These are phyloP conservation scores for Aradophagus sp. DNA, from an alignment of 1,140 invertebrate species.

Conservation along the genomic window DNA sequence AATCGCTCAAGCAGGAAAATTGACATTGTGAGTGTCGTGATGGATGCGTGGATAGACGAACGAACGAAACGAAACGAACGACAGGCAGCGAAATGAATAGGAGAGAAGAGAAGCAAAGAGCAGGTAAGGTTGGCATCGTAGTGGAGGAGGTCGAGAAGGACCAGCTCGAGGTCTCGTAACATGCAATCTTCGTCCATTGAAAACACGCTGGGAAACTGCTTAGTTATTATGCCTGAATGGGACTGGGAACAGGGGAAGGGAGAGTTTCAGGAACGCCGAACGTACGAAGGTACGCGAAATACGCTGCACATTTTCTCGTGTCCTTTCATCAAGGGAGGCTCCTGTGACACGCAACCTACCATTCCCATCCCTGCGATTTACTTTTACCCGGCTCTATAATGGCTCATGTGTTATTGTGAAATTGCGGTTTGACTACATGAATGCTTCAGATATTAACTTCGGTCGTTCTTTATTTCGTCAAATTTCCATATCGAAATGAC, in stretches of 20 bases:
- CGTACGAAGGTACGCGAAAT: slow-evolving; percentile 57
- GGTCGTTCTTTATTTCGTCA: too few relatives aligned
- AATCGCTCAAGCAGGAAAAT: slow-evolving; percentile 11
- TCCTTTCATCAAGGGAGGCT: slow-evolving; percentile 55
- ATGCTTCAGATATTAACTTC: too few relatives aligned
- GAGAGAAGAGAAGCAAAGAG: slow-evolving; percentile 30
- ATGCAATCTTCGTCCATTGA: slow-evolving; percentile 74
- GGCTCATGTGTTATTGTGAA: too few relatives aligned
- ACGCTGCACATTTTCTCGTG: slow-evolving; percentile 52
- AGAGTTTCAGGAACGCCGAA: slow-evolving; percentile 45
- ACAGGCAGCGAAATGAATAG: slow-evolving; percentile 13
- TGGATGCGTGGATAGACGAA: slow-evolving; percentile 18
- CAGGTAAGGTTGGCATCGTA: slow-evolving; percentile 31
- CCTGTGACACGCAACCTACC: slow-evolving; percentile 62
- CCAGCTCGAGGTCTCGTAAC: slow-evolving; percentile 69
- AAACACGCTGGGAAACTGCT: slow-evolving; percentile 74
- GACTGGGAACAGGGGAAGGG: slow-evolving; percentile 58
- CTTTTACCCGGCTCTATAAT: slow-evolving; percentile 9
- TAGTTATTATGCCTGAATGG: slow-evolving; percentile 74
- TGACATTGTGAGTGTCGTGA: slow-evolving; percentile 23
- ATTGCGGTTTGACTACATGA: too few relatives aligned
- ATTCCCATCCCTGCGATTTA: slow-evolving; percentile 23
- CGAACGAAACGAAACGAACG: too few relatives aligned
- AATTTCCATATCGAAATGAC: too few relatives aligned
- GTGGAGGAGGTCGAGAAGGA: slow-evolving; percentile 59